A percentile compares a stretch with the other conserved stretches of the same genome.
These are phyloP conservation scores for Megatriorchis doriae DNA, from an alignment of 2,113 vertebrate genomes.

Conservation along the genomic window DNA sequence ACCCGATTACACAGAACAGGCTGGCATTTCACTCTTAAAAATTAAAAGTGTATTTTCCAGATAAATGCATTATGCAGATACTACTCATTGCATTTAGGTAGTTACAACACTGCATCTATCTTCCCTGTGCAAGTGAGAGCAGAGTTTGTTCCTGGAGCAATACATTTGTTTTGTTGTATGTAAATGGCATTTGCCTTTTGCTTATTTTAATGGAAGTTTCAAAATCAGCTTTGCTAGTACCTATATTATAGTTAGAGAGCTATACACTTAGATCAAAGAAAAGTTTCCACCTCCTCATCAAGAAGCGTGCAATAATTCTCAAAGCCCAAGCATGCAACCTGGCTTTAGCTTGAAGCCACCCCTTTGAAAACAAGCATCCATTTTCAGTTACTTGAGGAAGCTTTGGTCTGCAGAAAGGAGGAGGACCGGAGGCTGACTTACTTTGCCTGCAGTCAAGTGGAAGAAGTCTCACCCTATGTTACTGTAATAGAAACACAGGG, in stretches of 20 bases:
- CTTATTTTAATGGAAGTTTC: not conserved
- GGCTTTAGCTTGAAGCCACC: not conserved
- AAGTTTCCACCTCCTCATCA: not conserved
- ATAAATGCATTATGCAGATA: not conserved
- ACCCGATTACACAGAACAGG: not conserved
- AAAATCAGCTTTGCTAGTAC: not conserved
- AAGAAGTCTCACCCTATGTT: not conserved
- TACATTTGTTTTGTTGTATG: not conserved
- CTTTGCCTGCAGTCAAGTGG: not conserved
- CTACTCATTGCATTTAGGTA: not conserved
- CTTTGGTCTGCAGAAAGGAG: not conserved
- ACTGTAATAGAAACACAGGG: not conserved
- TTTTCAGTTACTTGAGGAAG: not conserved
- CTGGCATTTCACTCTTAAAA: not conserved
- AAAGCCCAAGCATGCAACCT: not conserved
- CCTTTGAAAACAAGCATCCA: not conserved
- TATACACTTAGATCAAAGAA: not conserved
- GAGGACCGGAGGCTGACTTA: not conserved
- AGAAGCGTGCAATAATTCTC: not conserved
- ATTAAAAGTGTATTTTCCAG: not conserved
- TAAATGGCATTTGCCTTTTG: not conserved
- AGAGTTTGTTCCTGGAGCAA: not conserved
- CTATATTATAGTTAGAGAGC: not conserved
- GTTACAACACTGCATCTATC: not conserved
- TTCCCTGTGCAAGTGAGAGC: not conserved